Base-by-base conservation (phyloP, 2,113 vertebrate genomes). In the Scatophagus argus region DNA sequence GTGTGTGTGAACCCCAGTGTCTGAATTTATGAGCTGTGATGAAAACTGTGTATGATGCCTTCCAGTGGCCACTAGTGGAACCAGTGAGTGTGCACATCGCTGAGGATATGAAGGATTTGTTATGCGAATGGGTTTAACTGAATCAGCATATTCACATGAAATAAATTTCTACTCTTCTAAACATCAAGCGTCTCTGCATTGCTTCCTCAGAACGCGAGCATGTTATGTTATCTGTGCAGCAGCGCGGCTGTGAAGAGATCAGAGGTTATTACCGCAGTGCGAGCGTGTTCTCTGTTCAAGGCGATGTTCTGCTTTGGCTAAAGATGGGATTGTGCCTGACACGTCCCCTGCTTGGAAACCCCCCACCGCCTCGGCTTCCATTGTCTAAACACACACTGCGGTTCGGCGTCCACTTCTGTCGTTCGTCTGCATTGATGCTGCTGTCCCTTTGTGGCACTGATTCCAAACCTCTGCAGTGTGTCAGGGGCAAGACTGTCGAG, bases 301-400 rank as follows among this genome's bases (percentile, higher is more conserved):
- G 13, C 29, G 1, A 23, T 32, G 25, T 29, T 79, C 62, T 75
- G 62, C 66, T 81, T 38, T 27, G 8, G 52, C 23, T 59, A 17
- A 71, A 79, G 72, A 85, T 78, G 54, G 17, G 65, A 72, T 63
- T 43, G 71, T 52, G 19, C 14, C 23, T 65, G 74, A 75, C 74
- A 69, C 52, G 32, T 78, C 46, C 46, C 12, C 27, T 11, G 25
- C 60, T 41, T 25, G n/a, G 36, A 17, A 14, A 19, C 34, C 58
- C 23, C 54, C 55, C 9, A 38, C 32, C n/a, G n/a, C n/a, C n/a
- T n/a, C n/a, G n/a, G n/a, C n/a, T 38, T 5, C 23, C 12, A 29
- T 43, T 32, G 36, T 63, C 25, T 62, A 51, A 52, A 43, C 59
- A 43, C 56, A 39, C 36, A 54, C 34, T 31, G 36, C 46, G 27